Conservation (phyloP, 2,113 vertebrate species). For the Orthonyx spaldingii region DNA sequence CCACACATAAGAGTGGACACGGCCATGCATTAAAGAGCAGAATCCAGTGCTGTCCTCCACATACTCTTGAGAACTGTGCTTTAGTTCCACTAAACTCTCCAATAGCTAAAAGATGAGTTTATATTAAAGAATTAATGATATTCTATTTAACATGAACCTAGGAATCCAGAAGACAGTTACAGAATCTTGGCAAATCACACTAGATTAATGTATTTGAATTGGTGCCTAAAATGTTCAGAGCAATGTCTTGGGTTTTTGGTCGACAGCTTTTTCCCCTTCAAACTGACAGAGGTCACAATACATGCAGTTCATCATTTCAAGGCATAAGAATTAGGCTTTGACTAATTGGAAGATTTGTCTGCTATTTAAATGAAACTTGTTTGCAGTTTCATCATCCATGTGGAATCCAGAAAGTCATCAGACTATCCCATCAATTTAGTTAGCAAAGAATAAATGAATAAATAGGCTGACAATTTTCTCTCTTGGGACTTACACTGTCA, state of each 20-base stretch:
- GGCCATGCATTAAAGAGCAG: not conserved
- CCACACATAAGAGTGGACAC: not conserved
- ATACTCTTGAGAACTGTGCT: not conserved
- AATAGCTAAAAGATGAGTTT: not conserved
- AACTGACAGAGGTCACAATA: conserved; percentile 47
- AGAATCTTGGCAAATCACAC: conserved; percentile 38
- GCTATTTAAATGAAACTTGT: conserved; percentile 76
- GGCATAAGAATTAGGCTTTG: conserved; percentile 65
- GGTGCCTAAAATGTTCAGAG: conserved; percentile 57
- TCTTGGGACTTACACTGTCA: conserved; percentile 53
- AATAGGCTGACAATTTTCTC: conserved; percentile 59
- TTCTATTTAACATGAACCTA: conserved; percentile 52
- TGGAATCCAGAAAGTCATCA: conserved; percentile 60
- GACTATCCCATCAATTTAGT: conserved; percentile 71
- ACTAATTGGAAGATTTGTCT: conserved; percentile 74
- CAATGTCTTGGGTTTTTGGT: conserved; percentile 18
- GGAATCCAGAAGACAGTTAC: conserved; percentile 63
- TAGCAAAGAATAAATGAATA: conserved; percentile 70
- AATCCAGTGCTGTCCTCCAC: not conserved
- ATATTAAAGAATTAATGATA: not conserved
- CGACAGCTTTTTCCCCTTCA: conserved; percentile 6
- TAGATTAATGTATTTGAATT: conserved; percentile 59
- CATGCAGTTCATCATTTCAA: conserved; percentile 67
- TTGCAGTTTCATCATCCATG: conserved; percentile 66
- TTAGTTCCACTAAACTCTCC: not conserved